These are phyloP conservation scores for Axea sp. DNA, from an alignment of 2,888 invertebrate genomes.

Conservation along the genomic window DNA sequence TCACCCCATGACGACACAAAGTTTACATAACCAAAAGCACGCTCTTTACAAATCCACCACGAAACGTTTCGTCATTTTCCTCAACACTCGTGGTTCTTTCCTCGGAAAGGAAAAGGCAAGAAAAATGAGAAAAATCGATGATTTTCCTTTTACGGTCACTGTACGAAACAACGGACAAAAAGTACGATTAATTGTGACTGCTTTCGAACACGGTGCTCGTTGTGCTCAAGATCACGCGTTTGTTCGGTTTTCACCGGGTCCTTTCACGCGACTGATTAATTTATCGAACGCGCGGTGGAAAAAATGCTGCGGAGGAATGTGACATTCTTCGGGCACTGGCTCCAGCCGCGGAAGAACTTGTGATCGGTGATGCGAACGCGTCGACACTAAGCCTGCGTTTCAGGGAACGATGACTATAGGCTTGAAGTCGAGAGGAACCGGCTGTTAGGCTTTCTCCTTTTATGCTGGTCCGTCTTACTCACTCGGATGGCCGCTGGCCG, in stretches of 20 bases:
- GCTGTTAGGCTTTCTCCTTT: slow-evolving; percentile 60
- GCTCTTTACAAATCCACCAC: no score
- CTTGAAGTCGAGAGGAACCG: slow-evolving; percentile 59
- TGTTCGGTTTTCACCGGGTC: not conserved
- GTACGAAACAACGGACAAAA: slow-evolving; percentile 12
- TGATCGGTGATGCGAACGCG: slow-evolving; percentile 56
- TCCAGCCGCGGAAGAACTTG: slow-evolving; percentile 26
- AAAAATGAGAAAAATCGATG: not conserved
- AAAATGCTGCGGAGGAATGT: slow-evolving; percentile 41
- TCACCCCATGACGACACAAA: no score
- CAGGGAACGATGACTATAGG: slow-evolving; percentile 55
- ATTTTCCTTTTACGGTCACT: slow-evolving; percentile 19
- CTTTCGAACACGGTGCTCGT: slow-evolving; percentile 2
- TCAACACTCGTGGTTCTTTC: no score
- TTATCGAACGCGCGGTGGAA: slow-evolving; percentile 7
- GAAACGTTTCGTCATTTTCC: no score
- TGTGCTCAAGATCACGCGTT: no score
- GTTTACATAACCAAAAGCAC: not conserved
- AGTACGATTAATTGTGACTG: not conserved
- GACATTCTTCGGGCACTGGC: slow-evolving; percentile 18
- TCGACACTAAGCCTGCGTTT: slow-evolving; percentile 61
- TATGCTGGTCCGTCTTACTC: slow-evolving; percentile 57
- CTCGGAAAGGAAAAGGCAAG: no score
- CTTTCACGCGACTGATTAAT: slow-evolving; percentile 14
- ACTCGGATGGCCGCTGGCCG: slow-evolving; percentile 30